A percentile compares a stretch with the other conserved stretches of the same genome.
phyloP scores from a whole-genome alignment of 2,888 invertebrate genomes.

The Agrotis clavis region DNA sequence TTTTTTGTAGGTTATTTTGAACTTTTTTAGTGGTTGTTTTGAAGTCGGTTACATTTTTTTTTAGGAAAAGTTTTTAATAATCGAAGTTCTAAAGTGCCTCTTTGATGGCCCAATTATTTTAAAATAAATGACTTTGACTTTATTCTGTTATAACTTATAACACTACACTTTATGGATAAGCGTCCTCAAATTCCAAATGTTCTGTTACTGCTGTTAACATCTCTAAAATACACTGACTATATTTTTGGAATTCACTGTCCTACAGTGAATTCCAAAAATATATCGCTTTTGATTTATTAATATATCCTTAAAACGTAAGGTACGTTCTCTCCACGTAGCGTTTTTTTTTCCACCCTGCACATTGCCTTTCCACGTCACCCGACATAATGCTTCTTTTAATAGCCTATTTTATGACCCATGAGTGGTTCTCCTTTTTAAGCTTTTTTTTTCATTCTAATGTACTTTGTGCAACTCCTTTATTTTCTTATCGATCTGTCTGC shows the following conservation, averaged over 20 bases:
- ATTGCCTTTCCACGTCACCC: background rate
- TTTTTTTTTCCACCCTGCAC: constrained; percentile 2
- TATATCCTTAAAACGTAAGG: constrained; percentile 3
- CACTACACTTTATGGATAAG: background rate
- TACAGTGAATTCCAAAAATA: background rate
- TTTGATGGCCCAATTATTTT: too few relatives aligned
- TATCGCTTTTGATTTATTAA: background rate
- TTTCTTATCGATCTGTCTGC: constrained; percentile 41
- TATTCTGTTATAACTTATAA: too few relatives aligned
- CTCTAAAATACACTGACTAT: too few relatives aligned
- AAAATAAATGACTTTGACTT: too few relatives aligned
- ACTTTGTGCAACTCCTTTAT: constrained; percentile 1
- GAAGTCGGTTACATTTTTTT: too few relatives aligned
- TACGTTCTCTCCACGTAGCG: background rate
- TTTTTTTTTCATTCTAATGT: constrained; percentile 5
- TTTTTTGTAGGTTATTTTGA: too few relatives aligned
- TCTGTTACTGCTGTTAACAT: background rate
- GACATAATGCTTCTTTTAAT: constrained; percentile 37
- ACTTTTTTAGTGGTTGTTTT: too few relatives aligned
- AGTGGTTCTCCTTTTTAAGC: constrained; percentile 21
- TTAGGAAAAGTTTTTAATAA: too few relatives aligned
- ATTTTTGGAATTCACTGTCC: too few relatives aligned
- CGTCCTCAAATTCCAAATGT: background rate
- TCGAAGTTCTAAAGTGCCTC: too few relatives aligned
- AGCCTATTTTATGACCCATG: constrained; percentile 40